These are phyloP conservation scores for Danaus melanippus DNA, from an alignment of 1,140 invertebrate species.

Conservation along the genomic window DNA sequence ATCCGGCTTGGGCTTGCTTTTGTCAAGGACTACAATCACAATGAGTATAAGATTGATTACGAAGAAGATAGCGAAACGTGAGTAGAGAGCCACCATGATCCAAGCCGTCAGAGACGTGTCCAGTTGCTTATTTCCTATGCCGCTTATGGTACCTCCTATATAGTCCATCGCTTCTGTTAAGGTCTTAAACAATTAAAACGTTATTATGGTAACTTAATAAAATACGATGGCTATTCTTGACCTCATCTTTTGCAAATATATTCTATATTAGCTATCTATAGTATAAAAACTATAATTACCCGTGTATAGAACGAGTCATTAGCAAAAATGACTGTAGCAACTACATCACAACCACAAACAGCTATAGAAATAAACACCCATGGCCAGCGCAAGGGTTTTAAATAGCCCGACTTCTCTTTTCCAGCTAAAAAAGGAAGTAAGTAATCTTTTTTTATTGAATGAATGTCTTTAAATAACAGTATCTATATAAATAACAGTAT, in stretches of 20 bases:
- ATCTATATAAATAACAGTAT: no score
- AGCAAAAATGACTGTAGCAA: constrained; percentile 39
- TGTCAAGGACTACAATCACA: constrained; percentile 29
- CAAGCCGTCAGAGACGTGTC: constrained; percentile 35
- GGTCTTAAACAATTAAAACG: constrained; percentile 30
- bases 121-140: constrained; percentile 21
- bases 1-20: constrained; percentile 14
- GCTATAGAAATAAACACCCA: constrained; percentile 35
- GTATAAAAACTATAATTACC: constrained; percentile 25
- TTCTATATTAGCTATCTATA: not conserved
- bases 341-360: constrained; percentile 32
- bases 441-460: not conserved
- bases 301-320: constrained; percentile 49
- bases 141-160: constrained; percentile 34
- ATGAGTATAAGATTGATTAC: constrained; percentile 37
- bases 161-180: constrained; percentile 37
- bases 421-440: constrained; percentile 29
- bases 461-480: no score
- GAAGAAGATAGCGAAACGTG: constrained; percentile 38
- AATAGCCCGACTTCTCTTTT: constrained; percentile 27
- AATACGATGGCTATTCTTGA: no score
- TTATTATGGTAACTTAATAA: not conserved
- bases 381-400: constrained; percentile 34
- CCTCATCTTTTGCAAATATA: not conserved
- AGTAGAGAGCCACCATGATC: constrained; percentile 47